Evolutionary conservation across 2,797 vertebrate genomes (phyloP), one percentile per base, ranked within the genome.

Genomic region (Spondyliosoma cantharus): DNA sequence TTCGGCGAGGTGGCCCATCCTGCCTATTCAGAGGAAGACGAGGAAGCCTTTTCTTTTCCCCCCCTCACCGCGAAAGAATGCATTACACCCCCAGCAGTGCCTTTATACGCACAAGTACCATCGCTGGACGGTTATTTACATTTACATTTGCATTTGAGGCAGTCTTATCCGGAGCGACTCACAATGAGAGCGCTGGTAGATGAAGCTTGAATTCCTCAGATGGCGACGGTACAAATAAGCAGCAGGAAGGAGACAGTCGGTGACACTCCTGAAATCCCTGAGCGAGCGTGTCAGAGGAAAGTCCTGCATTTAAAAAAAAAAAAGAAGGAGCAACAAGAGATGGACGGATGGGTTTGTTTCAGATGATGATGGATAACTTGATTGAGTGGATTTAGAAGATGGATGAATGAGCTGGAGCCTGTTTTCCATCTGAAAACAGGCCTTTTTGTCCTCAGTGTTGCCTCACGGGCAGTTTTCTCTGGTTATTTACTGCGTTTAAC

Each of bases 131-230:
- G 61, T 77, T 79, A 78, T 87, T 87, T 86, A 83, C 81, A 86
- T 88, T 81, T 57, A 66, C 86, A 85, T 90, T 88, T 85, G 82
- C 83, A 86, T 88, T 73, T 61, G 15, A 73, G 76, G 67, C 74
- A 7, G 49, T 57, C 45, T 75, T 20, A 73, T 70, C 57, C 61
- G 22, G 66, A 78, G 76, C 20, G 12, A 2, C 60, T 70, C 52
- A 25, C 72, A 68, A 29, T 60, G 67, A 85, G 72, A 57, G 60
- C 63, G 7, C 46, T 14, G 67, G 32, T 20, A 63, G 78, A 76
- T 53, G 81, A 71, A 75, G 88, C 75, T 29, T 4, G 70, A 66
- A 76, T 62, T 72, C 68, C 73, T 86, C 32, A 3, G 76, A 66
- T 57, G 14, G 79, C 50, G 43, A 49, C 15, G 27, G 64, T 59